Percentiles rank a stretch among this genome's conserved stretches.
These are phyloP conservation scores for Monopis laevigella DNA, from an alignment of 2,888 invertebrate species.

Conservation along the genomic window DNA sequence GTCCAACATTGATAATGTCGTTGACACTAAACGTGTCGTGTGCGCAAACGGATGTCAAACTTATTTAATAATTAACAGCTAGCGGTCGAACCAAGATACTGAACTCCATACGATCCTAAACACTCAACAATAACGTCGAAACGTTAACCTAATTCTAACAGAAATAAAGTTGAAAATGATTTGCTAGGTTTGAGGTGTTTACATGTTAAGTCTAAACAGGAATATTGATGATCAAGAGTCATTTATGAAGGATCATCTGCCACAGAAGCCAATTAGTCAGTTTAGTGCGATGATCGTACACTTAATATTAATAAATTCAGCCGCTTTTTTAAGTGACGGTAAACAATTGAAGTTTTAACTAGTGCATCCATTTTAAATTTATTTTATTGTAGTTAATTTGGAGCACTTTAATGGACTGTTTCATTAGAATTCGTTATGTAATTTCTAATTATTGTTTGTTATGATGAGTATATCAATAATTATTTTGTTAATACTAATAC, in stretches of 20 bases:
- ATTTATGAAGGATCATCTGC: slow-evolving; percentile 32
- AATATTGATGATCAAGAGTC: slow-evolving; percentile 34
- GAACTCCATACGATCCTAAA: neutral
- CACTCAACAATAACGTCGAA: neutral
- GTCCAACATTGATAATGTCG: slow-evolving; percentile 14
- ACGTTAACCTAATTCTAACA: neutral
- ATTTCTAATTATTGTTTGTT: too few species aligned
- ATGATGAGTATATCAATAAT: too few species aligned
- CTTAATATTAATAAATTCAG: slow-evolving; percentile 27
- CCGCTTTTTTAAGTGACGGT: slow-evolving; percentile 2
- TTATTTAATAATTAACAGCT: slow-evolving; percentile 36
- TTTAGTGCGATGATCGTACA: slow-evolving; percentile 29
- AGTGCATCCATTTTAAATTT: too few species aligned
- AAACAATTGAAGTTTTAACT: too few species aligned
- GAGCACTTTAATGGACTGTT: too few species aligned
- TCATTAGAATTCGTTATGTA: too few species aligned
- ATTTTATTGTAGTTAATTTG: too few species aligned
- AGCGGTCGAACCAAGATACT: slow-evolving; percentile 15
- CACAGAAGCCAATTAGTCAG: slow-evolving; percentile 31
- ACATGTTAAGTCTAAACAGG: neutral
- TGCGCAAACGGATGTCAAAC: slow-evolving; percentile 35
- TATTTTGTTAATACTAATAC: too few species aligned
- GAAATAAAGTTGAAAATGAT: neutral
- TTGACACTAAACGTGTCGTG: slow-evolving; percentile 23
- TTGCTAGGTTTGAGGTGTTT: neutral